These are phyloP conservation scores for Novumbra hubbsi DNA, from an alignment of 2,797 vertebrate species.

Conservation along the genomic window DNA sequence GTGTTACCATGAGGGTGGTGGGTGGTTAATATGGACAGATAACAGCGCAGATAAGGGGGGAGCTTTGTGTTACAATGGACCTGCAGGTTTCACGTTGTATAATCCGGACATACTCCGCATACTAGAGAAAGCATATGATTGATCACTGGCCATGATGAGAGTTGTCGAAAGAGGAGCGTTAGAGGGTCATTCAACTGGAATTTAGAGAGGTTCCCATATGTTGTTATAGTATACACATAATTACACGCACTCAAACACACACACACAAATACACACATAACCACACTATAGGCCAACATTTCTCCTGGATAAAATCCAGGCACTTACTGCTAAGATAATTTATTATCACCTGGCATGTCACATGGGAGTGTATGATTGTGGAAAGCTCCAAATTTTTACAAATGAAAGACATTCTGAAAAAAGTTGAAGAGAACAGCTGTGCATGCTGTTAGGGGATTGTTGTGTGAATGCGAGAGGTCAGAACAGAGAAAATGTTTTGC, in stretches of 20 bases:
- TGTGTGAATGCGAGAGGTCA: conserved; percentile 35
- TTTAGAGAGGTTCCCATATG: neutral
- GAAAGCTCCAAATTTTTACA: conserved; percentile 48
- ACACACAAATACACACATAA: too few species aligned
- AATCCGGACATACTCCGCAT: conserved; percentile 21
- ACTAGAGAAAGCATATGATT: conserved; percentile 35
- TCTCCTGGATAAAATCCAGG: conserved; percentile 50
- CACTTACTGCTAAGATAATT: conserved; percentile 32
- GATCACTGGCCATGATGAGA: conserved; percentile 40
- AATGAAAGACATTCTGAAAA: conserved; percentile 33
- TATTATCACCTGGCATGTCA: conserved; percentile 33
- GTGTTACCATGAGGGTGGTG: conserved; percentile 26
- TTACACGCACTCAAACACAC: too few species aligned
- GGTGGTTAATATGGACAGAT: conserved; percentile 37
- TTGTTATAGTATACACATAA: neutral
- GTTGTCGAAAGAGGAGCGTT: conserved; percentile 25
- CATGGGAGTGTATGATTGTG: conserved; percentile 24
- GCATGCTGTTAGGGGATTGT: conserved; percentile 44
- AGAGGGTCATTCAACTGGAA: conserved; percentile 26
- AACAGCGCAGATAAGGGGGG: conserved; percentile 39
- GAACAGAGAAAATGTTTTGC: neutral
- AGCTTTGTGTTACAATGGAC: conserved; percentile 23
- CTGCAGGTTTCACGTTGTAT: conserved; percentile 16
- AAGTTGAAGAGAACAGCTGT: conserved; percentile 46
- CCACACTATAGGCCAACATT: conserved; percentile 20